Evolutionary conservation across 2,888 invertebrate genomes (phyloP).

Genomic region (Meiosimyza decipiens): DNA sequence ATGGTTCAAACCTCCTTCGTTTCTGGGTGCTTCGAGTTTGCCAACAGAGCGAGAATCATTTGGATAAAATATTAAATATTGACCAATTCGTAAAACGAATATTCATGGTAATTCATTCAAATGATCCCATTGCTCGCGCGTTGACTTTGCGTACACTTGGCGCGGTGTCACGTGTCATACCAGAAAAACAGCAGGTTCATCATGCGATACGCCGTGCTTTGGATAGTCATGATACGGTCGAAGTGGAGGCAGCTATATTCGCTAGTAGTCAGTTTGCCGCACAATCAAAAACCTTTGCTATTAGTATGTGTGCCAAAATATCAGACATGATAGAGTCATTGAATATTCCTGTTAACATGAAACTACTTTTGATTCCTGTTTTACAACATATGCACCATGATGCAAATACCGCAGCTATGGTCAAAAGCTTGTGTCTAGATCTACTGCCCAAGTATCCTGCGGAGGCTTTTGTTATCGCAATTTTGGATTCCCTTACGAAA

Average conservation of each 20-base stretch:
- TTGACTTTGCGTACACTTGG: conserved; percentile 87
- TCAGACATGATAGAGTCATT: conserved; percentile 95
- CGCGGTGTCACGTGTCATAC: conserved; percentile 91
- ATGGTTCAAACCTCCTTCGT: conserved; percentile 88
- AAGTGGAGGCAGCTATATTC: conserved; percentile 95
- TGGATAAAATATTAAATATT: conserved; percentile 94
- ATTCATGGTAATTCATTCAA: conserved; percentile 94
- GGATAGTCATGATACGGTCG: conserved; percentile 94
- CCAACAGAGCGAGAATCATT: conserved; percentile 94
- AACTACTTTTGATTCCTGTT: conserved; percentile 89
- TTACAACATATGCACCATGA: conserved; percentile 94
- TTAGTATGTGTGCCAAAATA: conserved; percentile 94
- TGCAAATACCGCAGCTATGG: conserved; percentile 73
- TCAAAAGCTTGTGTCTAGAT: conserved; percentile 78
- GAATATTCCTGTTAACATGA: conserved; percentile 91
- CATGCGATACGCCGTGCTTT: conserved; percentile 91
- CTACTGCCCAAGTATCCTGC: conserved; percentile 82
- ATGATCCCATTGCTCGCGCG: conserved; percentile 95
- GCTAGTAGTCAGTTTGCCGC: conserved; percentile 95
- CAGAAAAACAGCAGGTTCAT: conserved; percentile 94
- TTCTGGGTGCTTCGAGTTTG: conserved; percentile 93
- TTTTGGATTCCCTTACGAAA: conserved; percentile 87
- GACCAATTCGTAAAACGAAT: conserved; percentile 93
- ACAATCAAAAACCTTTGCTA: conserved; percentile 94
- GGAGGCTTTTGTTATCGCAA: conserved; percentile 82